Percentiles rank a stretch among this genome's conserved stretches.
Conservation (phyloP, 2,888 invertebrate genomes). For the Actias luna region DNA sequence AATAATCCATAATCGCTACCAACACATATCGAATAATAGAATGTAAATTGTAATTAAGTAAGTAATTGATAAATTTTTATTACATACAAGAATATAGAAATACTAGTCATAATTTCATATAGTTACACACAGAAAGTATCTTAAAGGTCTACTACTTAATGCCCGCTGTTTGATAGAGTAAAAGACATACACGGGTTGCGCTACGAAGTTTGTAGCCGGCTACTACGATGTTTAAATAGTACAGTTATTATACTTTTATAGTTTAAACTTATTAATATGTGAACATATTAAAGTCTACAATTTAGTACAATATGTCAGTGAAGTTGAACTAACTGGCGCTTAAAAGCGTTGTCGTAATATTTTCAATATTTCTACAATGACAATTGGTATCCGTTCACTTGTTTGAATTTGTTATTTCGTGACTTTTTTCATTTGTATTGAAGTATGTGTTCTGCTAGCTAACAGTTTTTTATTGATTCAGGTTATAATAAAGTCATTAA, state of each 20-base stretch:
- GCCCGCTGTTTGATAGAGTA: slow-evolving; percentile 10
- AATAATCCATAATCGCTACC: no score
- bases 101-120: no score
- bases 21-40: no score
- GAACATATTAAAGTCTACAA: background rate
- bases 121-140: no score
- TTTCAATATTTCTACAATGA: background rate
- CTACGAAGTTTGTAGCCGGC: slow-evolving; percentile 16
- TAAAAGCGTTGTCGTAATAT: background rate
- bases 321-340: background rate
- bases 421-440: background rate
- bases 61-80: no score
- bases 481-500: no score
- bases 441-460: no score
- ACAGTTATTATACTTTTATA: background rate
- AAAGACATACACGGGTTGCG: slow-evolving; percentile 36
- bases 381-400: background rate
- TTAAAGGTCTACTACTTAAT: background rate
- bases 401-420: background rate
- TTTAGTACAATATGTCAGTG: background rate
- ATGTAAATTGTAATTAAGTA: no score
- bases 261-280: background rate
- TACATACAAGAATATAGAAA: no score
- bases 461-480: no score
- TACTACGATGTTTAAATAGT: slow-evolving; percentile 12